A percentile compares a stretch with the other conserved stretches of the same genome.
phyloP scores from a whole-genome alignment of 2,888 invertebrate species.

The Uloborus plumipes region DNA sequence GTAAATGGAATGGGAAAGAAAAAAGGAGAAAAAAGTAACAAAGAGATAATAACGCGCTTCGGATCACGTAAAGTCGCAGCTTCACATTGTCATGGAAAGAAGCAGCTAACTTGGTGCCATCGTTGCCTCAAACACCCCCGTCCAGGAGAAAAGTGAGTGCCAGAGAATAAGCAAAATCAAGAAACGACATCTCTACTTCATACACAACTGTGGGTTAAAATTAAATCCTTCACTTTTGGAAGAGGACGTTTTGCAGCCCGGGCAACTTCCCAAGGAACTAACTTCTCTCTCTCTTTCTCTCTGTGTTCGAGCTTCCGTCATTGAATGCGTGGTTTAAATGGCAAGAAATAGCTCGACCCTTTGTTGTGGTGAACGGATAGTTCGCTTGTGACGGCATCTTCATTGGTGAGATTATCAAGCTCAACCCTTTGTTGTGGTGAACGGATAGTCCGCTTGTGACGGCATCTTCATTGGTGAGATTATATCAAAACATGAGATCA shows the following conservation, averaged over 20 bases:
- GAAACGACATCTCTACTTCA: slow-evolving; percentile 45
- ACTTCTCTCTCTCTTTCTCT: slow-evolving; percentile 21
- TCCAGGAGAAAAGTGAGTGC: slow-evolving; percentile 7
- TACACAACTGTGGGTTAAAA: slow-evolving; percentile 55
- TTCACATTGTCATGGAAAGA: slow-evolving; percentile 26
- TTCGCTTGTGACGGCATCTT: too few species aligned
- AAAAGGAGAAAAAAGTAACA: slow-evolving; percentile 23
- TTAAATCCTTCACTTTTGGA: slow-evolving; percentile 48
- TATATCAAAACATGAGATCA: too few species aligned
- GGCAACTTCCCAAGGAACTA: slow-evolving; percentile 9
- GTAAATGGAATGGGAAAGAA: slow-evolving; percentile 4
- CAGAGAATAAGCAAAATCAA: slow-evolving; percentile 18
- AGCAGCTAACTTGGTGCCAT: not conserved
- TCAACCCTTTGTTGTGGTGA: too few species aligned
- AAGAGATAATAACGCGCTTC: slow-evolving; percentile 42
- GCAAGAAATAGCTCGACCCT: not conserved
- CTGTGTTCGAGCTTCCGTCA: not conserved
- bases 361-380: too few species aligned
- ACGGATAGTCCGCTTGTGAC: too few species aligned
- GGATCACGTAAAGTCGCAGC: slow-evolving; percentile 42
- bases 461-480: too few species aligned
- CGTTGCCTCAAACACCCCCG: slow-evolving; percentile 14
- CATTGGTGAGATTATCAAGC: too few species aligned
- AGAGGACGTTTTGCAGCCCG: slow-evolving; percentile 31
- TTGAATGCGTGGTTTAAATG: not conserved